Evolutionary conservation across 2,113 vertebrate genomes (phyloP), one percentile per base, ranked within the genome.

Genomic region (Vireo altiloquus): DNA sequence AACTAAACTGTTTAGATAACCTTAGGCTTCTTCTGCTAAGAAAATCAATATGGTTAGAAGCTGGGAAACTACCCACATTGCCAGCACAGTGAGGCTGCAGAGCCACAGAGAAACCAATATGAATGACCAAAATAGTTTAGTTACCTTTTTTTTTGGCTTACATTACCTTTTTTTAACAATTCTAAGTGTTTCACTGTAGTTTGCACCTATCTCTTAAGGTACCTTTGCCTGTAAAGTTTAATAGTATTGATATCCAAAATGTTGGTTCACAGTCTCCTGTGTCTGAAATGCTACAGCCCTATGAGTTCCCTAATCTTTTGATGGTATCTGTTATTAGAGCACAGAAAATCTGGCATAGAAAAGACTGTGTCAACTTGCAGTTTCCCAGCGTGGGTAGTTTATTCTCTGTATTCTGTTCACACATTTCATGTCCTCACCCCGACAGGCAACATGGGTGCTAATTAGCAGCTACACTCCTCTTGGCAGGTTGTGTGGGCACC

Each of bases 1-100:
- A 95, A 94, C 79, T 74, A 96, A 96, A 95, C 89, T 90, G 87
- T 96, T 94, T 83, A 57, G 85, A 96, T 96, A 95, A 97, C 96
- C 95, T 90, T 86, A 70, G 96, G 92, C 90, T 94, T 92, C 77
- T 88, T 92, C 85, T 90, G 79, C 88, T 83, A 56, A 91, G 76
- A 93, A 95, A 96, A 94, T 92, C 95, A 90, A 96, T 96, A 70
- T 66, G 68, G 59, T 65, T 92, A 81, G 87, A 93, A 95, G 47
- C 75, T 87, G 52, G 86, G 76, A 94, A 91, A 72, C 72, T 87
- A 87, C 57, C 66, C 20, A 47, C 15, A 19, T 81, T 35, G 6
- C 56, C 71, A 75, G 42, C 10, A 10, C 31, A 81, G 24, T 50
- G 50, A 85, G 24, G 56, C 61, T 91, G 75, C 56, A 89, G 39